phyloP scores from a whole-genome alignment of 2,797 vertebrate species.

The Malacoctenus gilli region DNA sequence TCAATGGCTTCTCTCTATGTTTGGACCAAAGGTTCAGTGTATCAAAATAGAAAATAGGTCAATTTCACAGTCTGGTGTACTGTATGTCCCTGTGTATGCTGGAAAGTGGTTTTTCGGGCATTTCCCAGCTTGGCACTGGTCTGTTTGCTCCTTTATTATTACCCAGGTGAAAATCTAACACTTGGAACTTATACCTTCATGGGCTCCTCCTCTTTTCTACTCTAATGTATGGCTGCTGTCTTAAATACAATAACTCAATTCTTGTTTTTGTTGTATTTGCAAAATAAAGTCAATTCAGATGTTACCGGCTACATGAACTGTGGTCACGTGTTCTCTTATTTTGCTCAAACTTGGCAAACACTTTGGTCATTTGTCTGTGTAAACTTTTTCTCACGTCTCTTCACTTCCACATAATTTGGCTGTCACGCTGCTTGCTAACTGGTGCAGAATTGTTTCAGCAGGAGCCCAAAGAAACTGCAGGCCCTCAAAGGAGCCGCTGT shows the following conservation, averaged over 20 bases:
- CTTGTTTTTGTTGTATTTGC: conserved; percentile 32
- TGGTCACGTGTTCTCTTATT: conserved; percentile 6
- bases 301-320: conserved; percentile 3
- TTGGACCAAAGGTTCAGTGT: conserved; percentile 8
- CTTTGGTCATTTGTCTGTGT: no score
- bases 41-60: background rate
- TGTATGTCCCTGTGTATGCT: conserved; percentile 8
- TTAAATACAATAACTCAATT: conserved; percentile 19
- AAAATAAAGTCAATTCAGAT: conserved; percentile 57
- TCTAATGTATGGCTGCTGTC: conserved; percentile 39
- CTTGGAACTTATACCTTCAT: conserved; percentile 17
- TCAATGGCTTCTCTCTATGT: conserved; percentile 9
- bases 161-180: background rate
- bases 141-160: background rate
- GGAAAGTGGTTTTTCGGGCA: background rate
- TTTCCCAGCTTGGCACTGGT: conserved; percentile 1
- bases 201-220: conserved; percentile 6
- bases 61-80: background rate
- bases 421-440: no score
- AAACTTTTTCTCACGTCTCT: no score
- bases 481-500: no score
- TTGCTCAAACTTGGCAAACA: no score
- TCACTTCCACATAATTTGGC: no score
- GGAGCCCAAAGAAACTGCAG: no score
- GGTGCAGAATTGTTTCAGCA: no score